A percentile compares a stretch with the other conserved stretches of the same genome.
phyloP scores from a whole-genome alignment of 2,797 vertebrate genomes.

The Psittacula derbiana region DNA sequence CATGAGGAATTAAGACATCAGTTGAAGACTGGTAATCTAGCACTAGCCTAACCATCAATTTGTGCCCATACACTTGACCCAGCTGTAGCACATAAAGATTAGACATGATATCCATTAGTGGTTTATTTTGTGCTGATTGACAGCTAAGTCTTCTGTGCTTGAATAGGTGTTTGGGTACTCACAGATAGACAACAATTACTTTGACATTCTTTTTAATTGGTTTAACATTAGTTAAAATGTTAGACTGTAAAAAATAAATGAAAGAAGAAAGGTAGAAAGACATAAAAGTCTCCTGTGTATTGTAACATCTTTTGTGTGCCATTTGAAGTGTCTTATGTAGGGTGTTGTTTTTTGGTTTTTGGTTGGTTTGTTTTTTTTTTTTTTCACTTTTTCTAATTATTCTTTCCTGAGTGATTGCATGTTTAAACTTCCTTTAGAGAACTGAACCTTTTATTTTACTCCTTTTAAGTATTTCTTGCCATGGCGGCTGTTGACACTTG shows the following conservation, averaged over 20 bases:
- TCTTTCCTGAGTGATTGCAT: conserved; percentile 12
- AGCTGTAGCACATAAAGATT: conserved; percentile 23
- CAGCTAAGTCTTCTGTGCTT: conserved; percentile 33
- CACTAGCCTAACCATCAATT: conserved; percentile 33
- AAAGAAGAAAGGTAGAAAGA: background rate
- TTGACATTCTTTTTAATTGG: conserved; percentile 50
- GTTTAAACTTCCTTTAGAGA: conserved; percentile 1
- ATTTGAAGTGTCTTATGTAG: background rate
- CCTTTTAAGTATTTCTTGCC: background rate
- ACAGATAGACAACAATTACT: conserved; percentile 31
- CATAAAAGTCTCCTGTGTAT: background rate
- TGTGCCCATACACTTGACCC: conserved; percentile 19
- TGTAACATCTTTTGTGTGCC: background rate
- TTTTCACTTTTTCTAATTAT: background rate
- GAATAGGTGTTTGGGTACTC: background rate
- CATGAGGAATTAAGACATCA: conserved; percentile 52
- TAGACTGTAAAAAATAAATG: background rate
- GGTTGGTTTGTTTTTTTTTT: background rate
- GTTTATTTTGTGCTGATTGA: conserved; percentile 29
- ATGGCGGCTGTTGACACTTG: background rate
- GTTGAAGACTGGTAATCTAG: conserved; percentile 12
- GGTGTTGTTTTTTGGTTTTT: background rate
- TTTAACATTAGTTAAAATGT: conserved; percentile 24
- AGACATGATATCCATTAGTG: conserved; percentile 24
- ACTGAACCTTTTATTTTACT: conserved; percentile 6